Evolutionary conservation across 2,797 vertebrate species (phyloP).

Genomic region (Clarias platycephalus): DNA sequence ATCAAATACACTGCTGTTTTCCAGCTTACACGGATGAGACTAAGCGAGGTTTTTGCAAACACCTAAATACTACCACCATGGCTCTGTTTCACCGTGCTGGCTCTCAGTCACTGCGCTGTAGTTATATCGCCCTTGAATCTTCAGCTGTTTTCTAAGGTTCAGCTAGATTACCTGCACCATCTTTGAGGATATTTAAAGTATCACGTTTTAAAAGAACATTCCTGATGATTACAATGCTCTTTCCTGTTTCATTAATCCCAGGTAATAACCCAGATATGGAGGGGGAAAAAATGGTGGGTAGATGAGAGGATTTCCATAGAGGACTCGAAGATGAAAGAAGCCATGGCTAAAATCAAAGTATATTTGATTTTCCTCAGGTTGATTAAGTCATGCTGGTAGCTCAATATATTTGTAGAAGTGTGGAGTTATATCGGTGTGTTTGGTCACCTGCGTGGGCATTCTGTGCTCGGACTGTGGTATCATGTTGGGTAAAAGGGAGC

Average conservation of each 20-base stretch:
- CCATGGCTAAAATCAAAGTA: neutral
- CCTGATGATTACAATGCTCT: constrained; percentile 45
- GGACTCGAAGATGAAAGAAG: constrained; percentile 13
- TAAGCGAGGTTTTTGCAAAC: constrained; percentile 62
- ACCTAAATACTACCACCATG: constrained; percentile 73
- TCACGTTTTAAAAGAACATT: constrained; percentile 63
- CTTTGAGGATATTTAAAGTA: constrained; percentile 64
- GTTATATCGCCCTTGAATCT: constrained; percentile 63
- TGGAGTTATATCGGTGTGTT: neutral
- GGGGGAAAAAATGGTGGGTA: constrained; percentile 4
- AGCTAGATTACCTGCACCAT: constrained; percentile 62
- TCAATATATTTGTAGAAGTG: constrained; percentile 1
- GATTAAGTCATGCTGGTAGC: constrained; percentile 1
- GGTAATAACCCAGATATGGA: constrained; percentile 24
- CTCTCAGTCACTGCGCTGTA: constrained; percentile 60
- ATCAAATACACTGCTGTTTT: constrained; percentile 46
- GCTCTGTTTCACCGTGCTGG: constrained; percentile 64
- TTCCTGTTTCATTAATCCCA: constrained; percentile 47
- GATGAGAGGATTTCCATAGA: constrained; percentile 1
- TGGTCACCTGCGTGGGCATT: constrained; percentile 6
- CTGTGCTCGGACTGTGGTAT: neutral
- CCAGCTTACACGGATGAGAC: constrained; percentile 64
- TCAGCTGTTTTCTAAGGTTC: constrained; percentile 58
- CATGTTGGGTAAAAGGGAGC: constrained; percentile 8
- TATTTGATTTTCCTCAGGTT: neutral